phyloP scores from a whole-genome alignment of 2,888 invertebrate species.

The Agelastica alni region DNA sequence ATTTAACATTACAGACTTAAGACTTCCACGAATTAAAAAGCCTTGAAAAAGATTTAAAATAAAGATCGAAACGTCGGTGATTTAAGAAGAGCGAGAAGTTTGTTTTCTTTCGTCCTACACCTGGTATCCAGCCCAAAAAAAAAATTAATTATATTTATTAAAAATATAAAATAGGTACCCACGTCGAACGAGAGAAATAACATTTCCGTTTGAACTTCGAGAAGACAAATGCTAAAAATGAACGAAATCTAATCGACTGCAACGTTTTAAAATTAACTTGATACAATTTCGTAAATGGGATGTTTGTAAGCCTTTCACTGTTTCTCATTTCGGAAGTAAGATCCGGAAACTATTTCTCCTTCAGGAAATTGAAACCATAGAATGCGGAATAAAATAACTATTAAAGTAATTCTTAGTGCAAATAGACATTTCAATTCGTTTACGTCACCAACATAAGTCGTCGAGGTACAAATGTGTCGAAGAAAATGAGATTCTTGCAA shows the following conservation, averaged over 20 bases:
- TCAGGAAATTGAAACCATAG: conserved; percentile 25
- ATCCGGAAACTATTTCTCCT: conserved; percentile 20
- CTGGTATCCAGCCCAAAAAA: no score
- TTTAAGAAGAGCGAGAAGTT: no score
- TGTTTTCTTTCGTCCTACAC: no score
- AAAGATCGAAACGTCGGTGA: no score
- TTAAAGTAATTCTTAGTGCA: conserved; percentile 16
- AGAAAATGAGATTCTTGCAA: no score
- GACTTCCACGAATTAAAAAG: no score
- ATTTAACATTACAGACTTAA: no score
- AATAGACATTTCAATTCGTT: conserved; percentile 1
- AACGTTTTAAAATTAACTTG: conserved; percentile 11
- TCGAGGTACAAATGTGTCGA: no score
- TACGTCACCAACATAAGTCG: neutral
- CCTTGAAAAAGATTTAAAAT: no score
- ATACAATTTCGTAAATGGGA: conserved; percentile 1
- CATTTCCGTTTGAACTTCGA: neutral
- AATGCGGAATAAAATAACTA: conserved; percentile 19
- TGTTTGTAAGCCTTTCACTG: conserved; percentile 17
- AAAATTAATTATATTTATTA: no score
- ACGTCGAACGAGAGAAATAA: no score
- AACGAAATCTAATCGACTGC: neutral
- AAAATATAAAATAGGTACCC: no score
- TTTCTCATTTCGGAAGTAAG: conserved; percentile 10
- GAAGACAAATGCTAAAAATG: neutral